These are phyloP conservation scores for Bombus vancouverensis DNA, from an alignment of 1,140 invertebrate genomes.

Conservation along the genomic window DNA sequence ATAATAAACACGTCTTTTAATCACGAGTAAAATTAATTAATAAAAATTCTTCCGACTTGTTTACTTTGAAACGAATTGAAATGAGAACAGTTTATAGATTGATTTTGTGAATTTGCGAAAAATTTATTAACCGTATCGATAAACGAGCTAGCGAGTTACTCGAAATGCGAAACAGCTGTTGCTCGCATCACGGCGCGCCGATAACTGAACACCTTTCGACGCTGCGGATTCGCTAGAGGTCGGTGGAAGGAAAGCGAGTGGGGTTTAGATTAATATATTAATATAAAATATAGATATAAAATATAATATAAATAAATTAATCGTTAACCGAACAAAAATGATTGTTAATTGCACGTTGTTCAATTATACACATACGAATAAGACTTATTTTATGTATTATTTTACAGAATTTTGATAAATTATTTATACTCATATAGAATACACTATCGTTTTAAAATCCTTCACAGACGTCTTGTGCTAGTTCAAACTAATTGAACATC, in stretches of 20 bases:
- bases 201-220: conserved; percentile 54
- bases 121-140: not conserved
- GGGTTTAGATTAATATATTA: not conserved
- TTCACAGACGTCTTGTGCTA: not conserved
- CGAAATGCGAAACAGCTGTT: not conserved
- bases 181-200: conserved; percentile 51
- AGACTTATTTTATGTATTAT: not conserved
- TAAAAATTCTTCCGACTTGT: not conserved
- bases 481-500: not conserved
- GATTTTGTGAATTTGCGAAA: not conserved
- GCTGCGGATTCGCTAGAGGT: not conserved
- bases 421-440: not conserved
- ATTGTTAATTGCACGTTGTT: not conserved
- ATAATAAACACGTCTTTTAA: not conserved
- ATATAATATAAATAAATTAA: not conserved
- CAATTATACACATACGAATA: not conserved
- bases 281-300: not conserved
- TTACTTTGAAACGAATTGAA: no score
- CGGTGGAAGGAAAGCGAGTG: not conserved
- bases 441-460: no score
- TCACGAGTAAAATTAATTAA: not conserved
- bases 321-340: not conserved
- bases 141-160: not conserved
- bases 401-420: not conserved
- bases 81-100: not conserved